Evolutionary conservation across 2,888 invertebrate species (phyloP).

Genomic region (Eurytoma adleriae): DNA sequence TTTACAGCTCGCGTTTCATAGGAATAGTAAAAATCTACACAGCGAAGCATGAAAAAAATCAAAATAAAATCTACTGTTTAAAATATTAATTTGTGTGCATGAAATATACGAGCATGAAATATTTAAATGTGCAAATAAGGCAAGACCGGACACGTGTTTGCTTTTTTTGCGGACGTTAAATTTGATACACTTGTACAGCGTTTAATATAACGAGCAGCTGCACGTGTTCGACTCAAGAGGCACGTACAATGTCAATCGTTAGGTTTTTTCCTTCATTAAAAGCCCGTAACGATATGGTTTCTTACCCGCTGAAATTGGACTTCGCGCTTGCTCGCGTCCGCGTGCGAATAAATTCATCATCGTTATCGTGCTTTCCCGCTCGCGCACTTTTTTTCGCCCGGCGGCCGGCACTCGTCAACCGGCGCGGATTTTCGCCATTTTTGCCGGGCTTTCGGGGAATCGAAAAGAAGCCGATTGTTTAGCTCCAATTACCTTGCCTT

Average conservation of each 20-base stretch:
- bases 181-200: too few species aligned
- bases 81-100: too few species aligned
- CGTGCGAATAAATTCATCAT: slow-evolving; percentile 51
- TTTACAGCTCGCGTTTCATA: background rate
- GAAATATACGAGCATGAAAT: too few species aligned
- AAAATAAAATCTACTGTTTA: too few species aligned
- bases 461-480: slow-evolving; percentile 8
- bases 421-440: background rate
- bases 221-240: background rate
- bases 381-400: background rate
- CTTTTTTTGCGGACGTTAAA: too few species aligned
- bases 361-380: slow-evolving; percentile 25
- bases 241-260: slow-evolving; percentile 41
- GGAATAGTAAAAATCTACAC: background rate
- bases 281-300: slow-evolving; percentile 38
- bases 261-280: slow-evolving; percentile 26
- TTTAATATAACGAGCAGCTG: background rate
- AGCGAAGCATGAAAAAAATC: background rate
- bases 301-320: slow-evolving; percentile 40
- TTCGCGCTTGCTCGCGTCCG: slow-evolving; percentile 7
- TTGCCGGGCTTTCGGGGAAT: background rate
- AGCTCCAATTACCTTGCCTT: slow-evolving; percentile 11
- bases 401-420: background rate
- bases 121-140: too few species aligned
- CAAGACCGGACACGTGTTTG: too few species aligned